Conservation (phyloP, 2,797 vertebrate genomes). For the Coregonus suidteri region DNA sequence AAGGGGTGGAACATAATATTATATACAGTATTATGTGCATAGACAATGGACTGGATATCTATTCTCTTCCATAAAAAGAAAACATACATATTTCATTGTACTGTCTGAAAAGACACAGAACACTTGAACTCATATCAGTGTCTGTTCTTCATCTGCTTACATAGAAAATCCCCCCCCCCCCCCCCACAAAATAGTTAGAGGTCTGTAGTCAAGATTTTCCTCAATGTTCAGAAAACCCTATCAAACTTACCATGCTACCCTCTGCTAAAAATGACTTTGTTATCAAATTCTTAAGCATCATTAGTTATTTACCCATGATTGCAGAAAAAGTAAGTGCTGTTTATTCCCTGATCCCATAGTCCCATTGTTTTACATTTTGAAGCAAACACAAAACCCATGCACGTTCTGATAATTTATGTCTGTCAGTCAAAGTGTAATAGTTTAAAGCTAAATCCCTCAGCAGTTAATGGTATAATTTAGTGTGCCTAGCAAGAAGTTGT, state of each 20-base stretch:
- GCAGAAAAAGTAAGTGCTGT: constrained; percentile 15
- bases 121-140: constrained; percentile 39
- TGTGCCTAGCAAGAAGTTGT: background rate
- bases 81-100: background rate
- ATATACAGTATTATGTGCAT: constrained; percentile 33
- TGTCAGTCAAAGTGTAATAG: background rate
- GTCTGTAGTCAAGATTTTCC: background rate
- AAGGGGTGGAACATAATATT: constrained; percentile 27
- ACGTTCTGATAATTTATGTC: background rate
- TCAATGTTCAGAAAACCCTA: constrained; percentile 26
- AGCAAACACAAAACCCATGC: background rate
- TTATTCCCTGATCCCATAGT: constrained; percentile 7
- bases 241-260: constrained; percentile 32
- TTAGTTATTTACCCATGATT: constrained; percentile 13
- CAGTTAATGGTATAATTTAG: too few species aligned
- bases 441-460: too few species aligned
- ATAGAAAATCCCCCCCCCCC: constrained; percentile 44
- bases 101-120: constrained; percentile 37
- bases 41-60: constrained; percentile 38
- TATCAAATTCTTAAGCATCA: constrained; percentile 12
- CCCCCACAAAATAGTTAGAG: background rate
- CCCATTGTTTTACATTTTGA: too few species aligned
- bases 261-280: background rate
- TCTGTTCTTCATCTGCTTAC: constrained; percentile 30
- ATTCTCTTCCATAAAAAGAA: constrained; percentile 27